Percentiles rank a stretch among this genome's conserved stretches.
These are phyloP conservation scores for Drosophila robusta DNA, from an alignment of 2,888 invertebrate genomes.

Conservation along the genomic window DNA sequence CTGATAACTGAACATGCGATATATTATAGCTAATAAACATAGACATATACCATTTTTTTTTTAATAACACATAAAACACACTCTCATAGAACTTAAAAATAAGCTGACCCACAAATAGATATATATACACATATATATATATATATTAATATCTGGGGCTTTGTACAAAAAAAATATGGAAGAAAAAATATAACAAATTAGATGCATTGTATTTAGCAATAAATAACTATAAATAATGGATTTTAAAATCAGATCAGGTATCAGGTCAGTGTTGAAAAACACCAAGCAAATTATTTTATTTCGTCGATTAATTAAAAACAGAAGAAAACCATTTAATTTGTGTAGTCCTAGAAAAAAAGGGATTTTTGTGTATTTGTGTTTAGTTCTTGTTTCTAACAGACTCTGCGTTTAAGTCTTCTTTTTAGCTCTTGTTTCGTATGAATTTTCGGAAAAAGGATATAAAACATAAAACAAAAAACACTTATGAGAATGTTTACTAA, in stretches of 20 bases:
- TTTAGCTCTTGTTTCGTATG: constrained; percentile 7
- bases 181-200: constrained; percentile 24
- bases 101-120: constrained; percentile 26
- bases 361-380: neutral
- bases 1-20: constrained; percentile 60
- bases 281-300: constrained; percentile 19
- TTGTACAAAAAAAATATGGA: constrained; percentile 40
- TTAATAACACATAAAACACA: constrained; percentile 16
- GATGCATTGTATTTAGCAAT: constrained; percentile 50
- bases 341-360: constrained; percentile 6
- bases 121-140: neutral
- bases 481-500: constrained; percentile 56
- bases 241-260: constrained; percentile 55
- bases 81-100: constrained; percentile 43
- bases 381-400: neutral
- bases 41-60: constrained; percentile 35
- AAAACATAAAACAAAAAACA: constrained; percentile 1
- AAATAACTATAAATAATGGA: constrained; percentile 37
- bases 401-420: constrained; percentile 37
- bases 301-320: neutral
- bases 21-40: constrained; percentile 49
- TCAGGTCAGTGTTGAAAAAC: constrained; percentile 33
- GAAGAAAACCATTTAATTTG: constrained; percentile 3
- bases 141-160: constrained; percentile 15
- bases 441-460: neutral